Base-by-base conservation (phyloP, 2,888 invertebrate genomes). In the Oeneis ivallda region DNA sequence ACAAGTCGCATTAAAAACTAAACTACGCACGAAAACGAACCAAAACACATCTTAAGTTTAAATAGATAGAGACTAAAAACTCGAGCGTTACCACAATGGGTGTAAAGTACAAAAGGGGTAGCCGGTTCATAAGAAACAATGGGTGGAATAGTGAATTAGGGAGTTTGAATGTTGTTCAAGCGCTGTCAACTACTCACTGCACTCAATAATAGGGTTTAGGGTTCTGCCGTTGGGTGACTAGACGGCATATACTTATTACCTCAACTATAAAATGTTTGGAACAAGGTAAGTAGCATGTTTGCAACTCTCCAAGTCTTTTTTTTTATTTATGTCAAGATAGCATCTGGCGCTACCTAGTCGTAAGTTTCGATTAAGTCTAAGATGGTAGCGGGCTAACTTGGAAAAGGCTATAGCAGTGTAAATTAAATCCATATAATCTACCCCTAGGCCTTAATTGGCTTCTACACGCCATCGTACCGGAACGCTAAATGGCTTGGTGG, bases 1-100 rank as follows among this genome's bases (percentile, higher is more conserved):
- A 56, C 50, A 19, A 60, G 54, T 58, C 54, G 41, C 10, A 45
- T 41, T n/a, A 41, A 65, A 52, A 58, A 17, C 10, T 15, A 37
- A 54, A 41, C 19, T 11, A 2, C 6, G 19, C 26, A 10, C 41
- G 19, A 19, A 4, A 13, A 11, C 39, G 39, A 11, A 11, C 39
- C 2, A 26, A 49, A 49, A 49, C 19, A 5, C 41, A 11, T 2
- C 17, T 39, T 37, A 26, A 10, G 0, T 37, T 15, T 10, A 34
- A 15, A 37, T 15, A 19, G 19, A 9, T 54, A 54, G 4, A 56
- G 39, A 41, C 39, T 39, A 17, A 34, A 9, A 9, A 13, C 34
- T 8, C n/a, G 4, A 6, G 15, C 5, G 8, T 19, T 1, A 6
- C 19, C 34, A 19, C 56, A 41, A 56, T 39, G 56, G 13, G 56